These are phyloP conservation scores for Festucalex cinctus DNA, from an alignment of 2,113 vertebrate genomes.

Conservation along the genomic window DNA sequence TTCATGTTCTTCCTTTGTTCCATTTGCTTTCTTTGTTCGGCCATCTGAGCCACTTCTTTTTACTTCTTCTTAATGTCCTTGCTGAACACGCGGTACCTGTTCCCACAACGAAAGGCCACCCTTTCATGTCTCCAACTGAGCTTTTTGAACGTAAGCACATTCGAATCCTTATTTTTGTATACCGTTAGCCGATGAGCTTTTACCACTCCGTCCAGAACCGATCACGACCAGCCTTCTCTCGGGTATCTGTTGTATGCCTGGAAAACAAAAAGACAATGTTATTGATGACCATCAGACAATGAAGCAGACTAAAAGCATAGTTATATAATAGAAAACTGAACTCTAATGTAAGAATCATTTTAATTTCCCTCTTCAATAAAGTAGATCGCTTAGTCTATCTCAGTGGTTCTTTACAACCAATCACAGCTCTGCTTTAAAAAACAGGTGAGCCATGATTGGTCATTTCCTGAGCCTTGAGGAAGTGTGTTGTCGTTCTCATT, in stretches of 20 bases:
- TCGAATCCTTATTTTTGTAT: conserved; percentile 32
- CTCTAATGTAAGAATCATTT: too few relatives aligned
- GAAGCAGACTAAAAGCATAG: too few relatives aligned
- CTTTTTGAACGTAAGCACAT: conserved; percentile 35
- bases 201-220: conserved; percentile 40
- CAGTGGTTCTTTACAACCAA: too few relatives aligned
- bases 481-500: too few relatives aligned
- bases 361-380: too few relatives aligned
- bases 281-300: not conserved
- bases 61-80: conserved; percentile 36
- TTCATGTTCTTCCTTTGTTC: conserved; percentile 15
- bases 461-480: too few relatives aligned
- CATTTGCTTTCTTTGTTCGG: conserved; percentile 14
- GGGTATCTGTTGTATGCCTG: not conserved
- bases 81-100: conserved; percentile 43
- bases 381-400: too few relatives aligned
- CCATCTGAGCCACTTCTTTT: conserved; percentile 16
- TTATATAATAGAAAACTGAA: too few relatives aligned
- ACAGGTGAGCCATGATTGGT: too few relatives aligned
- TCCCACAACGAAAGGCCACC: conserved; percentile 31
- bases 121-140: conserved; percentile 25
- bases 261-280: conserved; percentile 6
- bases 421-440: too few relatives aligned
- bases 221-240: conserved; percentile 40
- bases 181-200: conserved; percentile 47